Percentiles rank a stretch among this genome's conserved stretches.
Conservation (phyloP, 2,113 vertebrate genomes). For the Acrocephalus arundinaceus region DNA sequence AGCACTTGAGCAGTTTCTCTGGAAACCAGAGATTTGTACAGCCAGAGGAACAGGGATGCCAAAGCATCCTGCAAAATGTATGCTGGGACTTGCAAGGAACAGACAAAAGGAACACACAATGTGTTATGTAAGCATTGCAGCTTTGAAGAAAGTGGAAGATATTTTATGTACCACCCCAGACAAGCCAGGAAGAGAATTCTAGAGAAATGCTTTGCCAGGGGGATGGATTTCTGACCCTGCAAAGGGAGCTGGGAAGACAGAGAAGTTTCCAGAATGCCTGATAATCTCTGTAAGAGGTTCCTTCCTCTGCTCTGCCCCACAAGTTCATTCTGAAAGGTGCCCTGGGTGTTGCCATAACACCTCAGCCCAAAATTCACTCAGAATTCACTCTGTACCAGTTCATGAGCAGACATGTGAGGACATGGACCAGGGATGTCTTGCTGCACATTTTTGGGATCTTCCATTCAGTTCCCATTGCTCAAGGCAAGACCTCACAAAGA, state of each 20-base stretch:
- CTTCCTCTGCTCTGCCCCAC: not conserved
- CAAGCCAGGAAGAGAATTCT: not conserved
- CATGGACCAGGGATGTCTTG: not conserved
- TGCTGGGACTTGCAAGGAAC: not conserved
- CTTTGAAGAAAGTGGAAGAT: not conserved
- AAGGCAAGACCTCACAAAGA: not conserved
- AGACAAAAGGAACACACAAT: not conserved
- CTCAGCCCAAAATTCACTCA: not conserved
- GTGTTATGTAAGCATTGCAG: not conserved
- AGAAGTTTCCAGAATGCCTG: not conserved
- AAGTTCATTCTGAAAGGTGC: not conserved
- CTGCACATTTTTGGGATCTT: not conserved
- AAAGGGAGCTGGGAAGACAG: not conserved
- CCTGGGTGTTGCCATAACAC: rapidly evolving
- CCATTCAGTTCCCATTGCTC: not conserved
- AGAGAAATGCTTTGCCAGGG: not conserved
- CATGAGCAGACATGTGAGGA: not conserved
- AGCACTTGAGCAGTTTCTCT: constrained; percentile 47
- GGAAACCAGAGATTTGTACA: constrained; percentile 15
- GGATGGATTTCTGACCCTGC: not conserved
- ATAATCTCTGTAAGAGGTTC: not conserved
- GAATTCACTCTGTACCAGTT: not conserved
- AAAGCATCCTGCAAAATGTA: not conserved
- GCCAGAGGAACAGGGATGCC: not conserved
- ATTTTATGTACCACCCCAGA: not conserved